Evolutionary conservation across 2,888 invertebrate genomes (phyloP).

Genomic region (Megaustenia siamemsis): DNA sequence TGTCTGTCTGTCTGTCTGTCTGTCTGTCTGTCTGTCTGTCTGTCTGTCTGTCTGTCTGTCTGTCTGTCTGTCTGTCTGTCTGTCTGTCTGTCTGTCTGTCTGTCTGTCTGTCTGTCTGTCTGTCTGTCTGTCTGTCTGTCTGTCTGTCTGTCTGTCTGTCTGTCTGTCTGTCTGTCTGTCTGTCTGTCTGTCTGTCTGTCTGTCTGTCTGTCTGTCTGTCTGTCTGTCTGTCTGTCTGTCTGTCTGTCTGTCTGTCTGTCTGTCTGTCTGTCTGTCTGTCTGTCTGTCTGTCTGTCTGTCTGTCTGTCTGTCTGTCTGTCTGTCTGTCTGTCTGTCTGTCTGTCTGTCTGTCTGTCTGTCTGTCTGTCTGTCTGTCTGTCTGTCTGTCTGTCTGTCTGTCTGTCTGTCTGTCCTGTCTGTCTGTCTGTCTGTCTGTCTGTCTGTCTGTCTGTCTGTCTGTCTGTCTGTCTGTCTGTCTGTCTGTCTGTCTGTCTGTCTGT

Average conservation of each 20-base stretch:
- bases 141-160: neutral
- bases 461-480: slow-evolving; percentile 27
- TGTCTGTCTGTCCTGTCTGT: too few relatives aligned
- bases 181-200: neutral
- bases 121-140: neutral
- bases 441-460: slow-evolving; percentile 27
- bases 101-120: neutral
- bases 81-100: neutral
- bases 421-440: slow-evolving; percentile 20
- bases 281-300: neutral
- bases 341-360: too few relatives aligned
- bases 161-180: neutral
- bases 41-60: neutral
- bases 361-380: neutral
- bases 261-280: neutral
- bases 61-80: neutral
- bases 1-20: neutral
- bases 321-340: too few relatives aligned
- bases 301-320: too few relatives aligned
- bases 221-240: neutral
- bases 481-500: slow-evolving; percentile 27
- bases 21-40: neutral
- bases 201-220: neutral
- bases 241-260: neutral
- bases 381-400: neutral